Base-by-base conservation (phyloP, 2,797 vertebrate genomes). In the Gouania willdenowi region DNA sequence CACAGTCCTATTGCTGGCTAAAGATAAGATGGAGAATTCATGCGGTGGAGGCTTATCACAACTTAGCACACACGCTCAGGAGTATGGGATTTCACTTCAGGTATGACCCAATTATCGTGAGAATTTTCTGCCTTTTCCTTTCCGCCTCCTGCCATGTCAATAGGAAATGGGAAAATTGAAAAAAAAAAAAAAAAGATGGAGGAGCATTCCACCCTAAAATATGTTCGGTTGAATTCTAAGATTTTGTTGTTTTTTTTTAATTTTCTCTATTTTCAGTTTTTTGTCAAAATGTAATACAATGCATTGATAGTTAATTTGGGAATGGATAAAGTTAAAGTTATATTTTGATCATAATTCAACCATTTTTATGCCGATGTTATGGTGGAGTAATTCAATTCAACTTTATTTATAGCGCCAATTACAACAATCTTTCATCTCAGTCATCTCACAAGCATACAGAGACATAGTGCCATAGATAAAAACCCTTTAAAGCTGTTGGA, bases 1-100 rank as follows among this genome's bases (percentile, higher is more conserved):
- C 71, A 63, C 70, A 71, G 79, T 68, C 66, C 78, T 77, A 71
- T 87, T 89, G 87, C 81, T 23, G 42, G 75, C 59, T 54, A 23
- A 30, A 77, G 89, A 91, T 91, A 91, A 90, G 69, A 87, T 77
- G 76, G 68, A 65, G 81, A 89, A 89, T 91, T 87, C 85, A 88
- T 88, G 87, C 87, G 85, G 87, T 82, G 77, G 80, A 78, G 77
- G 78, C 91, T 95, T 94, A 95, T 95, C 93, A 91, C 26, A 83
- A 80, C 60, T 84, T 85, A 85, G 79, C 93, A 94, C 86, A 83
- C 87, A 66, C 60, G 81, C 87, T 82, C 75, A 57, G 80, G 71
- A 78, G 81, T 83, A 83, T 79, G 67, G 75, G 83, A 85, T 88
- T 89, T 87, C 82, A 81, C 66, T 62, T 74, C 80, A 89, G 85